Evolutionary conservation across 1,140 invertebrate genomes (phyloP).

Genomic region (Lanistes nyassanus): DNA sequence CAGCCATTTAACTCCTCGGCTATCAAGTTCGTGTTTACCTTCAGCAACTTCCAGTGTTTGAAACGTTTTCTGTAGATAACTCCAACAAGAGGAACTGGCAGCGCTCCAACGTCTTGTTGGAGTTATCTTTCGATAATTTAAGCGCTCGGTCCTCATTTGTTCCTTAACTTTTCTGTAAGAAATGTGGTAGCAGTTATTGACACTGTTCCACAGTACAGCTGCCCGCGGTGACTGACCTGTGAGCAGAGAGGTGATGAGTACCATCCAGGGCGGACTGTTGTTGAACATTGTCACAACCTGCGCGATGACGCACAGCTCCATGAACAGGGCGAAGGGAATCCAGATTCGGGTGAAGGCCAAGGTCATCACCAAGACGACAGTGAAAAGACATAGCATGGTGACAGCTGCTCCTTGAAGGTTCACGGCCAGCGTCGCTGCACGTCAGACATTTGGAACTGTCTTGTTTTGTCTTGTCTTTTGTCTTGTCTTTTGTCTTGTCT

Average conservation of each 20-base stretch:
- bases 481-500: too few species aligned
- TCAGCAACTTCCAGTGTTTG: too few species aligned
- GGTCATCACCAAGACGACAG: conserved; percentile 38
- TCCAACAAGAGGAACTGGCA: too few species aligned
- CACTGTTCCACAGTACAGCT: neutral
- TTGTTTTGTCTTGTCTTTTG: too few species aligned
- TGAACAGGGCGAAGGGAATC: conserved; percentile 40
- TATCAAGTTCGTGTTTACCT: too few species aligned
- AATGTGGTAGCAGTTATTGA: neutral
- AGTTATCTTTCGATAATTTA: too few species aligned
- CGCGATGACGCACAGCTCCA: conserved; percentile 40
- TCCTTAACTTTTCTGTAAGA: neutral
- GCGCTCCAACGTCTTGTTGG: too few species aligned
- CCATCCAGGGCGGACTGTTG: conserved; percentile 35
- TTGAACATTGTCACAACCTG: conserved; percentile 37
- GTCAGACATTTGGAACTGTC: neutral
- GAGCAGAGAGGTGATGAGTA: conserved; percentile 40
- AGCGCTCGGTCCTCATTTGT: too few species aligned
- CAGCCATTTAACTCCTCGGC: too few species aligned
- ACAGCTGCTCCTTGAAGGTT: conserved; percentile 31
- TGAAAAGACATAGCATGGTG: conserved; percentile 41
- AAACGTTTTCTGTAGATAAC: too few species aligned
- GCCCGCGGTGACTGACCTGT: conserved; percentile 33
- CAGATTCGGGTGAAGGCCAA: conserved; percentile 44
- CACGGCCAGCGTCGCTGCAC: conserved; percentile 23